phyloP scores from a whole-genome alignment of 2,113 vertebrate species.

The Typhlomys cinereus region DNA sequence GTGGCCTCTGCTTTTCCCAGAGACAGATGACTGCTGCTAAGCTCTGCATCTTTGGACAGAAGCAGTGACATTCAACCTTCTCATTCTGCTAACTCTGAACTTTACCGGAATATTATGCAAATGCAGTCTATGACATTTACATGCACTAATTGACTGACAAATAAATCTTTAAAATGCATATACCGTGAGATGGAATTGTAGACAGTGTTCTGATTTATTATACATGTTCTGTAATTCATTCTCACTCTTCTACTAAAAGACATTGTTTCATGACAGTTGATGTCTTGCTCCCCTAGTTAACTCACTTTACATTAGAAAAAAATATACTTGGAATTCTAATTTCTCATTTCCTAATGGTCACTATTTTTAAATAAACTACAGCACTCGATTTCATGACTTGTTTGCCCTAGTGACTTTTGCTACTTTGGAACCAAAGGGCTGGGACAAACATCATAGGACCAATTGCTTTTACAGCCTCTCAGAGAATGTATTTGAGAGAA shows the following conservation, averaged over 20 bases:
- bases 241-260: neutral
- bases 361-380: neutral
- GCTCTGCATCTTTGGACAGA: neutral
- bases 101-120: neutral
- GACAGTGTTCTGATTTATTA: slow-evolving; percentile 2
- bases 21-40: neutral
- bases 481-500: too few relatives aligned
- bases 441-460: neutral
- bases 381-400: neutral
- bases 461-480: neutral
- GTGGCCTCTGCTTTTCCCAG: neutral
- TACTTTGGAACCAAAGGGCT: neutral
- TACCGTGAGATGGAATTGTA: neutral
- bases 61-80: neutral
- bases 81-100: neutral
- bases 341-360: neutral
- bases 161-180: neutral
- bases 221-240: neutral
- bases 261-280: neutral
- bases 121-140: neutral
- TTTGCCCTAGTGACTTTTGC: neutral
- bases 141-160: neutral
- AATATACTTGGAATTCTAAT: neutral
- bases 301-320: neutral
- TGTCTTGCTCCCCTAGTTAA: neutral